Evolutionary conservation across 1,140 invertebrate species (phyloP), one percentile per base, ranked within the genome.

Genomic region (Macrobrachium rosenbergii): DNA sequence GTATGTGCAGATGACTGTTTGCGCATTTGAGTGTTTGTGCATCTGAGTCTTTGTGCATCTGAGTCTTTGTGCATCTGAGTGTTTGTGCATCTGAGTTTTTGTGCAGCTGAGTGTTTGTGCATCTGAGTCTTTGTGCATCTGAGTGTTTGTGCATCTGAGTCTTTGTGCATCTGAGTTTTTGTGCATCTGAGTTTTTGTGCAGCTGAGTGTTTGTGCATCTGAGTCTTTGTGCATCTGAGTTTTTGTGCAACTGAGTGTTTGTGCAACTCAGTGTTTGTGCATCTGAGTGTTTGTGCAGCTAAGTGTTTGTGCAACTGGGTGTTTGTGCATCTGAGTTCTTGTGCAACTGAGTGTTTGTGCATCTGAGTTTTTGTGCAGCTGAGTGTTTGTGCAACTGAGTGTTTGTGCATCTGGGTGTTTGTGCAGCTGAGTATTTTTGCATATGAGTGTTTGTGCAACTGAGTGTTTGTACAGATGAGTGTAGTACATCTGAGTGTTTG

Each of bases 81-180:
- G 28, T 37, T 37, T 37, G 28, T 28, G 59, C 37, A 60, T 64
- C 21, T 81, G 60, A 37, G 79, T 37, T 52, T 80, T 52, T 80
- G 78, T 80, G 78, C 63, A 60, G 60, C 58, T 80, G 78, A 62
- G 78, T 80, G 73, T 76, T 23, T 76, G 73, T 45, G 73, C 37
- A 43, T 8, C 5, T 76, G 28, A 43, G 73, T 76, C 7, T 76
- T 52, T 80, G 59, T 80, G 59, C 60, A n/a, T 63, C 16, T 5
- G 62, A 17, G 62, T 63, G 62, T 63, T 23, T 80, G 78, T 80
- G 60, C 60, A 52, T 52, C 37, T 52, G 75, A 52, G 75, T 77
- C 10, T 58, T 52, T 17, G 43, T n/a, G 75, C 45, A 16, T 0
- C 6, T 21, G 37, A 75, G 28, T 37, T 1, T 37, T 37, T 37